These are phyloP conservation scores for Pleuronectes platessa DNA, from an alignment of 2,113 vertebrate genomes.

Conservation along the genomic window DNA sequence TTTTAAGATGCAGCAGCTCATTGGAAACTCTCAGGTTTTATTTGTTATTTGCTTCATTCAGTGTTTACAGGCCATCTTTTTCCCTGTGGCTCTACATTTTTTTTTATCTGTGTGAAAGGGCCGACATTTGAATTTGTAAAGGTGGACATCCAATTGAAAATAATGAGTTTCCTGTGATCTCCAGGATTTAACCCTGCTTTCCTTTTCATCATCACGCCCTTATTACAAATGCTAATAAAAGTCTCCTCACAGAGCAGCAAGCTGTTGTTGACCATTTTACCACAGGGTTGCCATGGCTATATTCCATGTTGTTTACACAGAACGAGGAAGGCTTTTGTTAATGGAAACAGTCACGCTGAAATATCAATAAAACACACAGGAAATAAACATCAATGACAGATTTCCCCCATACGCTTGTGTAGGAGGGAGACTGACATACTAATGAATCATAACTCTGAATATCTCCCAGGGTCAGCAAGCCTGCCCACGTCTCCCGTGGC, in stretches of 20 bases:
- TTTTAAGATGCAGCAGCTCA: slow-evolving; percentile 5
- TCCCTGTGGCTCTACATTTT: slow-evolving; percentile 7
- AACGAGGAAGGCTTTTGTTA: slow-evolving; percentile 38
- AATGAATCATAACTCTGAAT: slow-evolving; percentile 71
- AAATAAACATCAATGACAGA: slow-evolving; percentile 17
- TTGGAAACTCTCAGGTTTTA: background rate
- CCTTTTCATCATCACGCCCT: slow-evolving; percentile 67
- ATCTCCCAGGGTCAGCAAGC: slow-evolving; percentile 90
- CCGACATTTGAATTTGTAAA: slow-evolving; percentile 80
- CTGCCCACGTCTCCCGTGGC: slow-evolving; percentile 84
- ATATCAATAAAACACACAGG: background rate
- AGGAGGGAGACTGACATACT: slow-evolving; percentile 17
- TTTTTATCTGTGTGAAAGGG: slow-evolving; percentile 17
- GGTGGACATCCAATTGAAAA: slow-evolving; percentile 64
- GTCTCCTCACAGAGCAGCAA: slow-evolving; percentile 33
- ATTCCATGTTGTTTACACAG: slow-evolving; percentile 44
- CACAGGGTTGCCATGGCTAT: slow-evolving; percentile 61
- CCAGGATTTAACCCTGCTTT: slow-evolving; percentile 47
- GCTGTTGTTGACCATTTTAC: slow-evolving; percentile 29
- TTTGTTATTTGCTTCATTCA: slow-evolving; percentile 7
- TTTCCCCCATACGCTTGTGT: background rate
- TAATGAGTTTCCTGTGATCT: slow-evolving; percentile 77
- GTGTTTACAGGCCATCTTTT: background rate
- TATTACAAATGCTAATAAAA: slow-evolving; percentile 72
- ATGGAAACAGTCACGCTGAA: background rate